Conservation (phyloP, 2,113 vertebrate genomes). For the Oxygymnocypris stewartii region DNA sequence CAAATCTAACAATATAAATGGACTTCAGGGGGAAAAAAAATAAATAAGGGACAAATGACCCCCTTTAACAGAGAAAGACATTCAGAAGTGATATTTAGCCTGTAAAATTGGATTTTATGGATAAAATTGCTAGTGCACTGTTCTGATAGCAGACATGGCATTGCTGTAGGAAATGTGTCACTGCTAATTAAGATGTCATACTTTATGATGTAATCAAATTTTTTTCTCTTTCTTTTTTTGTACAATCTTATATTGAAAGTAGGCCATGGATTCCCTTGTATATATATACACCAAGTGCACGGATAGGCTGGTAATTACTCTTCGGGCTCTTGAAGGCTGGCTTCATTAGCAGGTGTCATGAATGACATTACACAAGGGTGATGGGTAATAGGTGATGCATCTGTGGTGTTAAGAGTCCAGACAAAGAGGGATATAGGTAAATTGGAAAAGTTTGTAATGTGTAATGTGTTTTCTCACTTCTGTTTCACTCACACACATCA, state of each 20-base stretch:
- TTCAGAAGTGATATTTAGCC: slow-evolving; percentile 7
- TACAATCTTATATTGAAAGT: slow-evolving; percentile 16
- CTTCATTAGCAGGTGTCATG: slow-evolving; percentile 33
- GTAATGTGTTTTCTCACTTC: slow-evolving; percentile 1
- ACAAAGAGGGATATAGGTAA: neutral
- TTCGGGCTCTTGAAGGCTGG: slow-evolving; percentile 11
- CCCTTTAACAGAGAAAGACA: neutral
- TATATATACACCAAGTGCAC: slow-evolving; percentile 27
- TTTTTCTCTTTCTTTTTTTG: no score
- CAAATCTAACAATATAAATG: neutral
- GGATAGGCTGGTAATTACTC: slow-evolving; percentile 13
- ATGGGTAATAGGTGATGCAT: slow-evolving; percentile 21
- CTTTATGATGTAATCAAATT: slow-evolving; percentile 23
- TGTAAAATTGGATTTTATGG: slow-evolving; percentile 7
- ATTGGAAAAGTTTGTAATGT: slow-evolving; percentile 8
- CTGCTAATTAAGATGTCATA: slow-evolving; percentile 6
- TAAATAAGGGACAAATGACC: neutral
- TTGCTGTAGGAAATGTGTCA: slow-evolving; percentile 7
- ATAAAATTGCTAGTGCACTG: neutral
- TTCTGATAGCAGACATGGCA: neutral
- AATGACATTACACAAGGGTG: slow-evolving; percentile 29
- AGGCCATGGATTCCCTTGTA: slow-evolving; percentile 2
- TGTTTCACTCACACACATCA: slow-evolving; percentile 17
- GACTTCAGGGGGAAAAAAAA: neutral
- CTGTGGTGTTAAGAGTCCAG: slow-evolving; percentile 21